These are phyloP conservation scores for Anoplius nigerrimus DNA, from an alignment of 2,888 invertebrate genomes.

Conservation along the genomic window DNA sequence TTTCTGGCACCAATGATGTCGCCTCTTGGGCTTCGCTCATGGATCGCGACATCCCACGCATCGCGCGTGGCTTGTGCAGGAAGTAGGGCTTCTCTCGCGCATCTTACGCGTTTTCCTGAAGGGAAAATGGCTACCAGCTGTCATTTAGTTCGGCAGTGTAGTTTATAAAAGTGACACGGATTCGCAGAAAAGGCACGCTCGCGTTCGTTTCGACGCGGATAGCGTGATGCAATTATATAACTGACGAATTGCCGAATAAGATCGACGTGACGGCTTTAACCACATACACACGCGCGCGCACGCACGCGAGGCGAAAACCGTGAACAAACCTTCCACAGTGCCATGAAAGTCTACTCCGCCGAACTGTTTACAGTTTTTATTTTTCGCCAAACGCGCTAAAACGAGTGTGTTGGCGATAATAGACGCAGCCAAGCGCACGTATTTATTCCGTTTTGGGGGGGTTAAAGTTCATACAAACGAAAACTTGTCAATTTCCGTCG, in stretches of 20 bases:
- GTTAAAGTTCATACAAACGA: conserved; percentile 12
- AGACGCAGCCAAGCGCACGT: conserved; percentile 2
- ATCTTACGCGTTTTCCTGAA: conserved; percentile 65
- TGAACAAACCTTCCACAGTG: conserved; percentile 49
- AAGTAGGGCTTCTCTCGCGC: conserved; percentile 64
- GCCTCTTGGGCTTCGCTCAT: conserved; percentile 33
- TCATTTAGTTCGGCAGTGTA: conserved; percentile 62
- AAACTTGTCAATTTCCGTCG: background rate
- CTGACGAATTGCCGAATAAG: conserved; percentile 44
- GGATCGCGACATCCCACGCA: conserved; percentile 45
- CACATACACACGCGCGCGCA: background rate
- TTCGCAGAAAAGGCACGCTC: conserved; percentile 20
- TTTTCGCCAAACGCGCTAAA: conserved; percentile 44
- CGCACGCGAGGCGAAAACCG: conserved; percentile 37
- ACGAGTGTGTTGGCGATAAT: conserved; percentile 31
- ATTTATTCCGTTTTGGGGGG: conserved; percentile 12
- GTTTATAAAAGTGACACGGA: conserved; percentile 46
- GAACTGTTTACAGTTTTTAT: conserved; percentile 62
- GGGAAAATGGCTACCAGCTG: conserved; percentile 72
- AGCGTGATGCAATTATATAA: conserved; percentile 62
- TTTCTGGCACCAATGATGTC: conserved; percentile 27
- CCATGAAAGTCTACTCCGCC: conserved; percentile 61
- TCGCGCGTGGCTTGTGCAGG: conserved; percentile 50
- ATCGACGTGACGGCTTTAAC: conserved; percentile 33
- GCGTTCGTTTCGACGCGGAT: conserved; percentile 25